Base-by-base conservation (phyloP, 2,797 vertebrate species). In the Pampus argenteus region DNA sequence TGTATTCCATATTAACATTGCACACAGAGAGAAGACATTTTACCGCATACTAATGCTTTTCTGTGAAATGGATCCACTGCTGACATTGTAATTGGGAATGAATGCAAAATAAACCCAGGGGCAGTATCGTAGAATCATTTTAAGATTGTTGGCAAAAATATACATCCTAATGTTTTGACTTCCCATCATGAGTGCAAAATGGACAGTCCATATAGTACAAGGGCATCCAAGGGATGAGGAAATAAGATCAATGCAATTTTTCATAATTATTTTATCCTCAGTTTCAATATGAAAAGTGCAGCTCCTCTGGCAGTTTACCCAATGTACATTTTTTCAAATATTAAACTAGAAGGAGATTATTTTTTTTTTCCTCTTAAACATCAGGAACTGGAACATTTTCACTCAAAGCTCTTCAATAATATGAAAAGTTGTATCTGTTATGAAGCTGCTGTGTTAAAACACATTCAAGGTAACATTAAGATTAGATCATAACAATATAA, bases 41-140 rank as follows among this genome's bases (percentile, higher is more conserved):
- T n/a, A 62, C 60, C 62, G 76, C 81, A 84, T 59, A 79, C 60
- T 29, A 83, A 87, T 90, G 82, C 84, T 87, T 91, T 88, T 83
- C 78, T 65, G 61, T 70, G 36, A 73, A 68, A 83, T 69, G 63
- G 76, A 82, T 66, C 56, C 66, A 85, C 89, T 92, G 90, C 89
- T 59, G 84, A 79, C 86, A 58, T 22, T 44, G 62, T 82, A 65
- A 75, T 58, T 50, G 52, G 74, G 72, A 76, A 59, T 23, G 62
- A 64, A 84, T 55, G 58, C 74, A 82, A 65, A 40, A 85, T 62
- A 73, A 73, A 29, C 28, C 29, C 22, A 68, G 50, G 57, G 67
- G 31, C 56, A 65, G 38, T 40, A 55, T 44, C 51, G 82, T 17
- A 13, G 52, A 36, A 45, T 18, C 14, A 67, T 74, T 42, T 48